Evolutionary conservation across 2,113 vertebrate genomes (phyloP).

Genomic region (Oryzias woworae): DNA sequence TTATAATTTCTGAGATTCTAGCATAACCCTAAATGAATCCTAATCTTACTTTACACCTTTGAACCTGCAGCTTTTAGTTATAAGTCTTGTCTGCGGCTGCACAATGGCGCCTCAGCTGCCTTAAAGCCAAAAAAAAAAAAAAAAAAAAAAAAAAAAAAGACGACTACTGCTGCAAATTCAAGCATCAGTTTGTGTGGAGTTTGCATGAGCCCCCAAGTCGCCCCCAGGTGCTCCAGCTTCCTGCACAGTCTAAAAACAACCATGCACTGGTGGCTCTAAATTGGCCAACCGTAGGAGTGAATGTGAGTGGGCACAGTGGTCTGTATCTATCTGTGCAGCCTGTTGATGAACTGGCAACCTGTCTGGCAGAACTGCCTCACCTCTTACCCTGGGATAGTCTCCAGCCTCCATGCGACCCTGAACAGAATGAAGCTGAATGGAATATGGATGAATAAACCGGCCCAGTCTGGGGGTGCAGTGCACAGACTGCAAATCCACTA

Average conservation of each 20-base stretch:
- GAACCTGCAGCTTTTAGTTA: constrained; percentile 5
- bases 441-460: not conserved
- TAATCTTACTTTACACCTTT: constrained; percentile 7
- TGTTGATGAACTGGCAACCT: not conserved
- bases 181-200: not conserved
- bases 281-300: not conserved
- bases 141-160: too few species aligned
- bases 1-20: too few species aligned
- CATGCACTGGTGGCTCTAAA: not conserved
- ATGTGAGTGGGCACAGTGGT: not conserved
- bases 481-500: not conserved
- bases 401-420: not conserved
- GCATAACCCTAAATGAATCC: too few species aligned
- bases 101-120: not conserved
- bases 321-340: not conserved
- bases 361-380: not conserved
- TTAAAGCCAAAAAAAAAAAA: not conserved
- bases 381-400: not conserved
- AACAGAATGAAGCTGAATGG: not conserved
- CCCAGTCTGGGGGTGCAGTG: not conserved
- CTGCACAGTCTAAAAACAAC: not conserved
- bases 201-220: not conserved
- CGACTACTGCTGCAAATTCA: too few species aligned
- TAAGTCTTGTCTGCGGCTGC: not conserved
- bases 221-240: not conserved